These are phyloP conservation scores for Dryobota labecula DNA, from an alignment of 2,888 invertebrate genomes.

Conservation along the genomic window DNA sequence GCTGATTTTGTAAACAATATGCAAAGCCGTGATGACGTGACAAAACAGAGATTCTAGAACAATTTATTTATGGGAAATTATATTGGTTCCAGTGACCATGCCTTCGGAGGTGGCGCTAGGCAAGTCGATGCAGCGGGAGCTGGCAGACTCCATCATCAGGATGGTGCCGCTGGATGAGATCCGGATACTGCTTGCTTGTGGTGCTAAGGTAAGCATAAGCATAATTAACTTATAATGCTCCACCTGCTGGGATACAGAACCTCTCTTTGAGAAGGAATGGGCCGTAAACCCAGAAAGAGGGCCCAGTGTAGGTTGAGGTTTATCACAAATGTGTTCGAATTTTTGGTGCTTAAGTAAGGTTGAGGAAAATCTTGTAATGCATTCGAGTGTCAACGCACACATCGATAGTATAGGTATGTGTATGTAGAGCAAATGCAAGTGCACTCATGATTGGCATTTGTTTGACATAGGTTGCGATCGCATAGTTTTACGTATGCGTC, in stretches of 20 bases:
- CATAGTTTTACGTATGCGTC: not conserved
- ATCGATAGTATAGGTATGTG: too few relatives aligned
- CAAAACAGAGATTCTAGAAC: not conserved
- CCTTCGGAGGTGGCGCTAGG: slow-evolving; percentile 93
- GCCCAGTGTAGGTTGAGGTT: too few relatives aligned
- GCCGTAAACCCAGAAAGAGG: too few relatives aligned
- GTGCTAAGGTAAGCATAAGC: slow-evolving; percentile 94
- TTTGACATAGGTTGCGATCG: slow-evolving; percentile 7
- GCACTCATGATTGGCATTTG: not conserved
- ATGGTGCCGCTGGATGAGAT: slow-evolving; percentile 97
- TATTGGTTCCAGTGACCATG: slow-evolving; percentile 83
- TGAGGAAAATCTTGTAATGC: too few relatives aligned
- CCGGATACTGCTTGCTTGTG: slow-evolving; percentile 95
- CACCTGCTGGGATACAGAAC: too few relatives aligned
- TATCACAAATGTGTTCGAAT: too few relatives aligned
- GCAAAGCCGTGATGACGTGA: too few relatives aligned
- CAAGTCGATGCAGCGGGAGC: slow-evolving; percentile 95
- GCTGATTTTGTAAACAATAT: too few relatives aligned
- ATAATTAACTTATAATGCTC: too few relatives aligned
- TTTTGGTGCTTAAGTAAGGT: too few relatives aligned
- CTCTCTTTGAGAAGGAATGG: too few relatives aligned
- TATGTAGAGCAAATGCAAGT: not conserved
- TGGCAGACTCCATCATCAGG: slow-evolving; percentile 97
- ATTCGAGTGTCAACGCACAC: not conserved
- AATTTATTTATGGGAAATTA: not conserved